phyloP scores from a whole-genome alignment of 2,113 vertebrate species.

The Lipophrys pholis region DNA sequence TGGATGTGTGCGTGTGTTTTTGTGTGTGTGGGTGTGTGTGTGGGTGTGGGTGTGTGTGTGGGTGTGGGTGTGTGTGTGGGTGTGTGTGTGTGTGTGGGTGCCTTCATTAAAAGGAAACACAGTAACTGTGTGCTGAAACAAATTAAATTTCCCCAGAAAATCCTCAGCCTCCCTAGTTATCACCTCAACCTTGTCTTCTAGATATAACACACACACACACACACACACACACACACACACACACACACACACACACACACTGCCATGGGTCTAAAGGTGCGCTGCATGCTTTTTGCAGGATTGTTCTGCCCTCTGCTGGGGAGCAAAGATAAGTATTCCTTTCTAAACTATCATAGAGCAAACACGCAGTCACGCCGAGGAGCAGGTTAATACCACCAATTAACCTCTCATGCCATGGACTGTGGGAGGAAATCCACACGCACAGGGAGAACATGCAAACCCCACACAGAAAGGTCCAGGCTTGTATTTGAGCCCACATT shows the following conservation, averaged over 20 bases:
- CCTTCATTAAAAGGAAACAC: not conserved
- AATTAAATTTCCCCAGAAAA: not conserved
- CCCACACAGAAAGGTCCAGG: no score
- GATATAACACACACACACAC: not conserved
- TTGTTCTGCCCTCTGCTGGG: conserved; percentile 65
- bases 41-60: no score
- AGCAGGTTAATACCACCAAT: no score
- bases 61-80: no score
- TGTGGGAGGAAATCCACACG: no score
- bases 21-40: no score
- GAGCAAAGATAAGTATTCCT: not conserved
- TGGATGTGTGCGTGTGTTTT: not conserved
- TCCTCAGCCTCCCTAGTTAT: not conserved
- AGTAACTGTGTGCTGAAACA: not conserved
- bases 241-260: not conserved
- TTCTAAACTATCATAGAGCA: no score
- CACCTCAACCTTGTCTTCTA: not conserved
- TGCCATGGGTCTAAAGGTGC: not conserved
- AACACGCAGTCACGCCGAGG: no score
- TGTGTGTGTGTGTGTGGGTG: not conserved
- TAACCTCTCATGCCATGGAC: no score
- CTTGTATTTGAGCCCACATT: no score
- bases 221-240: not conserved
- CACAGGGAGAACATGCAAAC: no score
- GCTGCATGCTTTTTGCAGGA: not conserved